phyloP scores from a whole-genome alignment of 2,113 vertebrate genomes.

The Phodopus roborovskii region DNA sequence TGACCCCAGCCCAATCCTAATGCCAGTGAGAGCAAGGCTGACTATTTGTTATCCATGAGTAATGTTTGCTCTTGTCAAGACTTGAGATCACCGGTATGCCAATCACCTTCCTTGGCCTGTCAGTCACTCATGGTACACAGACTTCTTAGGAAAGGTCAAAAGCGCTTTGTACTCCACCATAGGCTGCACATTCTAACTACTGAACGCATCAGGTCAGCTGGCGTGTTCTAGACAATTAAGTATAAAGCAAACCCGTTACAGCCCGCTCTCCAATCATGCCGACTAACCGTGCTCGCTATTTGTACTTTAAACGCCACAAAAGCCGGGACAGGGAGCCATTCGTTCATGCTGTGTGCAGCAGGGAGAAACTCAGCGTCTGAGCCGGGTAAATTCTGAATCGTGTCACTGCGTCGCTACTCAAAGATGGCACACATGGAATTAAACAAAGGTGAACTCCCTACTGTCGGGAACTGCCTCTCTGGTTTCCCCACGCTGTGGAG shows the following conservation, averaged over 20 bases:
- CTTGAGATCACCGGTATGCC: neutral
- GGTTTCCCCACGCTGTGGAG: neutral
- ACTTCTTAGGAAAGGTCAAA: constrained; percentile 38
- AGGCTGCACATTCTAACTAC: neutral
- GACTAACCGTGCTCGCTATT: neutral
- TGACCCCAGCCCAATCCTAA: neutral
- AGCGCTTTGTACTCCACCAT: neutral
- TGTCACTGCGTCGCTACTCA: neutral
- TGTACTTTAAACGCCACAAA: neutral
- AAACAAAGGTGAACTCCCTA: neutral
- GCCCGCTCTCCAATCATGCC: neutral
- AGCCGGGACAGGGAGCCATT: neutral
- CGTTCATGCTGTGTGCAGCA: neutral
- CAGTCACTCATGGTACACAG: neutral
- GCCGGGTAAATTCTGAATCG: neutral
- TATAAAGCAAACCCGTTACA: neutral
- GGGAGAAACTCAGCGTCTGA: neutral
- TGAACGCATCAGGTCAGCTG: neutral
- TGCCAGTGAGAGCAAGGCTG: neutral
- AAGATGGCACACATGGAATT: neutral
- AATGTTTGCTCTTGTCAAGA: neutral
- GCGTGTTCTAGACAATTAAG: neutral
- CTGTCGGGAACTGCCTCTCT: neutral
- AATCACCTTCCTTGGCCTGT: neutral
- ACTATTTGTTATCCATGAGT: neutral